Evolutionary conservation across 2,888 invertebrate genomes (phyloP), one percentile per base, ranked within the genome.

Genomic region (Arge pagana): DNA sequence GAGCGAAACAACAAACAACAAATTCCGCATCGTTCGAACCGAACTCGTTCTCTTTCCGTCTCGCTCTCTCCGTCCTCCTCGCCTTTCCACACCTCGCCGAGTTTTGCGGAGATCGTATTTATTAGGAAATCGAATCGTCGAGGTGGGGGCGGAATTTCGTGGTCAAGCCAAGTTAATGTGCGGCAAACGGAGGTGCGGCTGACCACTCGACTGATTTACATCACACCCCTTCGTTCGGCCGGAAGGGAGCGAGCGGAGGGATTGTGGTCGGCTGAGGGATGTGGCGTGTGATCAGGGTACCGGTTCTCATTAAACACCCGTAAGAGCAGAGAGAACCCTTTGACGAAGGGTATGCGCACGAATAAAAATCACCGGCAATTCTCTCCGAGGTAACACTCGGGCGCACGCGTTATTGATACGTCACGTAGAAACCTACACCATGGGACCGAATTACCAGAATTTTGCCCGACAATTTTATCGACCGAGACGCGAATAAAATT

Each of bases 151-250:
- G 57, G 26, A 57, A 57, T 58, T 61, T 60, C 57, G 60, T 61
- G 68, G 67, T 66, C 67, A 56, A 58, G 71, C 61, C 64, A 67
- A 74, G 72, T 74, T 74, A 73, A 74, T 74, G 74, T 71, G 70
- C 68, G 73, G 74, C 65, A 59, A 57, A 62, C 63, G 61, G 61
- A 65, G 63, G 68, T 61, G n/a, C n/a, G 71, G 66, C 69, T 65
- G 71, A 70, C 73, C 73, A 67, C 70, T 60, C 63, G 72, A 68
- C 74, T 73, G 75, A 75, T 75, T 76, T 75, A 75, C 74, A 74
- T 72, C 68, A 63, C 66, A 70, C 66, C 67, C 67, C 67, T 69
- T 68, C 62, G 63, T 68, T 63, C 61, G 61, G 58, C 58, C 55
- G 31, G 33, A 37, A 50, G 41, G 49, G 56, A 50, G 53, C 54